Base-by-base conservation (phyloP, 2,797 vertebrate genomes). In the Sebastolobus alascanus region DNA sequence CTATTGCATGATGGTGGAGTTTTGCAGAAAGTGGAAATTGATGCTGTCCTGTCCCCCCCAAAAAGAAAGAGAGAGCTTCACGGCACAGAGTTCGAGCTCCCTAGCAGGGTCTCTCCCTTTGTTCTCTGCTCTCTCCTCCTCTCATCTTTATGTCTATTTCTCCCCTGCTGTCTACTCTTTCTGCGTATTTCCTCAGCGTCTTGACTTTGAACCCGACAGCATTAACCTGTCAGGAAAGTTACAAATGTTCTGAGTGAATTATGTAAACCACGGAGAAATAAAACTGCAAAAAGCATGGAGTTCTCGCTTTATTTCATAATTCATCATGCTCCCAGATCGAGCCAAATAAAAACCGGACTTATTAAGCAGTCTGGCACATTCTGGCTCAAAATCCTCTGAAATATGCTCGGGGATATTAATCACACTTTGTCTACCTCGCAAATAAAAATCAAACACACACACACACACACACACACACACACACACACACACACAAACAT, bases 151-250 rank as follows among this genome's bases (percentile, higher is more conserved):
- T 69, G 85, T 90, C 87, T 78, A 80, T 77, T 84, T 87, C 83
- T 89, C 77, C 80, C 84, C 77, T 60, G 85, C 88, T 88, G 75
- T 89, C 83, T 88, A 79, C 68, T 90, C 84, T 88, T 80, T 84
- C 73, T 85, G 70, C 43, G 40, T 73, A 80, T 91, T 87, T 88
- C 87, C 81, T 86, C 82, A 68, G 88, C 60, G 73, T 87, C 82
- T 92, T 90, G 79, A 82, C 90, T 93, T 90, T 92, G 87, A 93
- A 93, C 86, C 77, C 66, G 75, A 77, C 77, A 86, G 88, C 89
- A 88, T 92, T 90, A 91, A 90, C 86, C 88, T 90, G 92, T 87
- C 90, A 89, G 85, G 80, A 82, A 93, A 92, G 89, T 90, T 89
- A 84, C 87, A 91, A 87, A 89, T 93, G 79, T 89, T 92, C 81